phyloP scores from a whole-genome alignment of 2,888 invertebrate species.

The Agonopterix heracliana region DNA sequence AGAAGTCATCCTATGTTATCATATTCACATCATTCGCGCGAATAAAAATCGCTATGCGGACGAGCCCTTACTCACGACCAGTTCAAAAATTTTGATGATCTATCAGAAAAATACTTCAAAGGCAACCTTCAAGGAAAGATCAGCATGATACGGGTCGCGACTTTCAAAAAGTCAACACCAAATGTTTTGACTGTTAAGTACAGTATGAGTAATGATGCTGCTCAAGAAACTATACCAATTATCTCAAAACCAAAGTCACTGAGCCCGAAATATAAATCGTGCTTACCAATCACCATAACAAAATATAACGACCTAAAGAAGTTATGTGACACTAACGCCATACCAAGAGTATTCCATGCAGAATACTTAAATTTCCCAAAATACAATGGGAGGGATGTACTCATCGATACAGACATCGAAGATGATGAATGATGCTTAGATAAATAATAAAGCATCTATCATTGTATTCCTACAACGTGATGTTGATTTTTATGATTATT shows the following conservation, averaged over 20 bases:
- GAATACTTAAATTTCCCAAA: background rate
- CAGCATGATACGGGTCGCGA: background rate
- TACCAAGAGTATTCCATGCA: background rate
- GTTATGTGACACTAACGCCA: background rate
- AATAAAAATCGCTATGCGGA: no score
- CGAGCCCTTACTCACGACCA: background rate
- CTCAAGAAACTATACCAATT: background rate
- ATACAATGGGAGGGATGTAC: background rate
- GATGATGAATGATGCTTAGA: no score
- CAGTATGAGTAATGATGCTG: background rate
- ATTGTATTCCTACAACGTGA: no score
- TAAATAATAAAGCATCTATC: no score
- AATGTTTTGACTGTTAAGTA: background rate
- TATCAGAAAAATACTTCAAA: conserved; percentile 2
- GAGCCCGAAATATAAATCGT: background rate
- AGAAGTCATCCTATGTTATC: no score
- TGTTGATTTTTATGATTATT: no score
- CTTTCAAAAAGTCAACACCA: background rate
- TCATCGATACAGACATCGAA: background rate
- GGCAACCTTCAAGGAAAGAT: background rate
- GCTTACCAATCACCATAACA: background rate
- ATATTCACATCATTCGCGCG: no score
- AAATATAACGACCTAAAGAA: background rate
- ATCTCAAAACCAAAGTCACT: background rate
- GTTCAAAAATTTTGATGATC: conserved; percentile 1